Conservation (phyloP, 2,888 invertebrate species). For the Hipparchia semele region DNA sequence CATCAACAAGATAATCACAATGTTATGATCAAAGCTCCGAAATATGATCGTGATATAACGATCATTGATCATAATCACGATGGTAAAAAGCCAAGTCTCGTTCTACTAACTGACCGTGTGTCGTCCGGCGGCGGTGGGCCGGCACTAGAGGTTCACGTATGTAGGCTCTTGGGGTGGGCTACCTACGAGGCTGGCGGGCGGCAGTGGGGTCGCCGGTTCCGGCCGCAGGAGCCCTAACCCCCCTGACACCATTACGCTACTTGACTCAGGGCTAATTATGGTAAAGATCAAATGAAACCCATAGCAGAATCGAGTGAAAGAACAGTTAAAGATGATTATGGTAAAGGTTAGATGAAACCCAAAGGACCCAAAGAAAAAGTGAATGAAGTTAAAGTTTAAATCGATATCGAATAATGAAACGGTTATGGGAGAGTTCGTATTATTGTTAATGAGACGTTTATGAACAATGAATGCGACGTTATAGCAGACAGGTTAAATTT, state of each 20-base stretch:
- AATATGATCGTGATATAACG: neutral
- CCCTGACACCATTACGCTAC: slow-evolving; percentile 82
- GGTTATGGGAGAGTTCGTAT: too few relatives aligned
- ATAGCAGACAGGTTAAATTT: too few relatives aligned
- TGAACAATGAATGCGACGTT: too few relatives aligned
- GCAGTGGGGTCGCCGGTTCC: slow-evolving; percentile 80
- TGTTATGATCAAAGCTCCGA: slow-evolving; percentile 3
- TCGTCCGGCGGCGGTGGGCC: slow-evolving; percentile 72
- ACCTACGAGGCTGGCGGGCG: slow-evolving; percentile 71
- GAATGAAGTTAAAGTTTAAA: neutral
- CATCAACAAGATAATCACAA: neutral
- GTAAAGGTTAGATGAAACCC: neutral
- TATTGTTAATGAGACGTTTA: too few relatives aligned
- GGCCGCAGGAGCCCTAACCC: slow-evolving; percentile 77
- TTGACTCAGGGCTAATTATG: slow-evolving; percentile 75
- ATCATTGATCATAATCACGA: slow-evolving; percentile 11
- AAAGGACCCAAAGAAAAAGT: too few relatives aligned
- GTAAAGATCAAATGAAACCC: slow-evolving; percentile 5
- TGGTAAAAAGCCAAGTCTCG: slow-evolving; percentile 38
- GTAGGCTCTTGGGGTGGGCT: slow-evolving; percentile 93
- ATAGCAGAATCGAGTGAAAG: neutral
- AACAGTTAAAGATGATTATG: slow-evolving; percentile 27
- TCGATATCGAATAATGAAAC: neutral
- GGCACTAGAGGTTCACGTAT: slow-evolving; percentile 96
- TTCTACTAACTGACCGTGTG: slow-evolving; percentile 67